These are phyloP conservation scores for Chinchilla lanigera DNA, from an alignment of 2,113 vertebrate genomes.

Conservation along the genomic window DNA sequence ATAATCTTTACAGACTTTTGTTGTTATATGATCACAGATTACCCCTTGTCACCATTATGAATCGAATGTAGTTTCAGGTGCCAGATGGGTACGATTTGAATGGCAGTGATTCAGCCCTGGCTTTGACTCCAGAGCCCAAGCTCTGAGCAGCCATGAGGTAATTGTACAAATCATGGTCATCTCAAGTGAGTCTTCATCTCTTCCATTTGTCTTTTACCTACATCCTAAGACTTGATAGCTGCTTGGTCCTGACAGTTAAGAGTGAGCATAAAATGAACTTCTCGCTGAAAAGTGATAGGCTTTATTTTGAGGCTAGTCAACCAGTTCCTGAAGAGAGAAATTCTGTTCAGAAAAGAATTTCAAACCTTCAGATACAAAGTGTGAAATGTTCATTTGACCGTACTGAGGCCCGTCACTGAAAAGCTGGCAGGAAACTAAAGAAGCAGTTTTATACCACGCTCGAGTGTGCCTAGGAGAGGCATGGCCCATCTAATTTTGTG, in stretches of 20 bases:
- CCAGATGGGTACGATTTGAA: constrained; percentile 55
- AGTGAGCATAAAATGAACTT: constrained; percentile 17
- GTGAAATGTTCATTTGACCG: constrained; percentile 1
- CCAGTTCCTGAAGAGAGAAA: background rate
- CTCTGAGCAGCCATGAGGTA: background rate
- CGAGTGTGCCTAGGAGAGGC: background rate
- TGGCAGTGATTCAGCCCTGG: background rate
- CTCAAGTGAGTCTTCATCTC: background rate
- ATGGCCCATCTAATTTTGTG: background rate
- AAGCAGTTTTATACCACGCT: background rate
- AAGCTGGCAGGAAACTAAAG: background rate
- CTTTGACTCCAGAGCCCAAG: background rate
- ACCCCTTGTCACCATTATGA: constrained; percentile 45
- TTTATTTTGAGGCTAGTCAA: constrained; percentile 44
- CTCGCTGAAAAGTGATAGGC: background rate
- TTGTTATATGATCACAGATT: background rate
- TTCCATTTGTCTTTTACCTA: background rate
- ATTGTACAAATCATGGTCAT: background rate
- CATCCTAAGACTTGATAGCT: background rate
- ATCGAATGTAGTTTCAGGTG: constrained; percentile 64
- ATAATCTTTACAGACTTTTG: constrained; percentile 10
- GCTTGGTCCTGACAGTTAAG: background rate
- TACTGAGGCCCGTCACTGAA: background rate
- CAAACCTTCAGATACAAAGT: background rate
- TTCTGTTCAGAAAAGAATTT: background rate